Conservation (phyloP, 2,797 vertebrate species). For the Mareca strepera region DNA sequence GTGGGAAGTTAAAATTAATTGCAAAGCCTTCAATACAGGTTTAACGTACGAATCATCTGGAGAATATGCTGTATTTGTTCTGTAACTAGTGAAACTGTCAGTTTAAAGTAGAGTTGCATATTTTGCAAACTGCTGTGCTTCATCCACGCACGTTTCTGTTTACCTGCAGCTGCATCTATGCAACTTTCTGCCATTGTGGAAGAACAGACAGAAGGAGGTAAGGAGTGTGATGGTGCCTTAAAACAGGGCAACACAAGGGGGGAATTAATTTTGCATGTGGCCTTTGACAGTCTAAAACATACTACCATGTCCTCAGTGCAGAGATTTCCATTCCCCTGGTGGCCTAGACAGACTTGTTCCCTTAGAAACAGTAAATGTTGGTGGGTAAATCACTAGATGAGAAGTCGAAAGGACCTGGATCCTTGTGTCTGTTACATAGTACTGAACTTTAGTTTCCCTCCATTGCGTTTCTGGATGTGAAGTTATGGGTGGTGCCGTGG, state of each 20-base stretch:
- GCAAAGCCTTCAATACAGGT: not conserved
- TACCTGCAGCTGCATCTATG: not conserved
- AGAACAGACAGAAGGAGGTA: not conserved
- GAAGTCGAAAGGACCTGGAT: not conserved
- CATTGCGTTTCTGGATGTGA: not conserved
- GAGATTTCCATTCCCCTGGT: not conserved
- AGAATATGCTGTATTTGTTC: not conserved
- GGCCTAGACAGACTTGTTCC: not conserved
- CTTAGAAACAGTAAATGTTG: not conserved
- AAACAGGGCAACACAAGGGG: not conserved
- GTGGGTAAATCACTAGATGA: not conserved
- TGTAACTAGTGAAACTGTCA: not conserved
- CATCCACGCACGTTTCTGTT: not conserved
- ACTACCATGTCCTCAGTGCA: not conserved
- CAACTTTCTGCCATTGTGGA: fast-evolving
- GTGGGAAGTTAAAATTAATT: not conserved
- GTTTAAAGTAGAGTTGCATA: not conserved
- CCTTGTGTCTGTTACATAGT: not conserved
- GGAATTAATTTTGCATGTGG: not conserved
- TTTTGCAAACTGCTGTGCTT: not conserved
- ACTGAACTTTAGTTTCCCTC: not conserved
- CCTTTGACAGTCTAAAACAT: not conserved
- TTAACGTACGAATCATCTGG: not conserved
- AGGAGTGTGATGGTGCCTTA: not conserved
- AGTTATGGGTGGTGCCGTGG: not conserved